A percentile compares a stretch with the other conserved stretches of the same genome.
Evolutionary conservation across 2,797 vertebrate genomes (phyloP).

Genomic region (Chaetophractus vellerosus): DNA sequence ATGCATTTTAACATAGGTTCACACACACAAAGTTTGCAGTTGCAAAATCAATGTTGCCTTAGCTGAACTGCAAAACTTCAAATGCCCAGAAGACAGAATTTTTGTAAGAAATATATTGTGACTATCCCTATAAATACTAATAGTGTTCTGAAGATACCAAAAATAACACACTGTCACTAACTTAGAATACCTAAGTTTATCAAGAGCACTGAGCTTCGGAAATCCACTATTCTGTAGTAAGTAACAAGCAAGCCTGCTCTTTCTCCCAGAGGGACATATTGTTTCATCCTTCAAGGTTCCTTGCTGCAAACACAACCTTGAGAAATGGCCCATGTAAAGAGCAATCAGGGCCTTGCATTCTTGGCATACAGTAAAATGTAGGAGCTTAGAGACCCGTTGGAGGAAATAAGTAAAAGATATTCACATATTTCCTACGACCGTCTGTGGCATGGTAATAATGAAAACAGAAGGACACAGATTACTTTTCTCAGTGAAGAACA

Average conservation of each 20-base stretch:
- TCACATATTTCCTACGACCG: background rate
- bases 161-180: background rate
- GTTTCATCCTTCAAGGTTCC: too few species aligned
- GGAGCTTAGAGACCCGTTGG: too few species aligned
- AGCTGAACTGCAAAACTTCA: background rate
- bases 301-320: too few species aligned
- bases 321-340: too few species aligned
- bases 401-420: background rate
- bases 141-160: background rate
- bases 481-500: background rate
- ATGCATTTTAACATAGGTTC: slow-evolving; percentile 58
- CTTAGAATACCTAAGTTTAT: background rate
- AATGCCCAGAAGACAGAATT: background rate
- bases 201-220: too few species aligned
- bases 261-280: too few species aligned
- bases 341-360: too few species aligned
- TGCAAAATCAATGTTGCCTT: slow-evolving; percentile 48
- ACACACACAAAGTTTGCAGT: background rate
- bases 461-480: background rate
- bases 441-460: background rate
- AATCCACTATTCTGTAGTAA: too few species aligned
- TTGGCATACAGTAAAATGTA: background rate
- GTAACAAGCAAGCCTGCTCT: too few species aligned
- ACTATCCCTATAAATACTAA: background rate
- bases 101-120: background rate